These are phyloP conservation scores for Eupithecia vulgata DNA, from an alignment of 2,888 invertebrate species.

Conservation along the genomic window DNA sequence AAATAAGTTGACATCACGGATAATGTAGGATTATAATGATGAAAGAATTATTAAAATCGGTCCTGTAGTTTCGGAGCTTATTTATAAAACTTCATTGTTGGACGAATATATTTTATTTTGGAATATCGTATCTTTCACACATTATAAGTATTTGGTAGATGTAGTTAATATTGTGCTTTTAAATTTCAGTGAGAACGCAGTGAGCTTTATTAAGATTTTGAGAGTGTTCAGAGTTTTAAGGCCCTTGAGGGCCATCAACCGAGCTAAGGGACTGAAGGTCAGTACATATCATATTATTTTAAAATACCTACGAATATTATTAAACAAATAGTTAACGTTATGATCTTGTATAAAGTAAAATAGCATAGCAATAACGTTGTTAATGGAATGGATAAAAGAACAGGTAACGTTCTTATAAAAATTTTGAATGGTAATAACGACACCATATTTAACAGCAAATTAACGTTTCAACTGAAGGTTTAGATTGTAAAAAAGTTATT, in stretches of 20 bases:
- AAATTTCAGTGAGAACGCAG: constrained; percentile 86
- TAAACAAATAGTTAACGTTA: neutral
- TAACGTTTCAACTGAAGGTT: neutral
- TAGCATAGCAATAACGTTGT: neutral
- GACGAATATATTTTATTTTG: too few relatives aligned
- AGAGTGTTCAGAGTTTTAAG: constrained; percentile 97
- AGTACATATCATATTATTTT: constrained; percentile 58
- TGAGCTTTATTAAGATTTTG: constrained; percentile 99
- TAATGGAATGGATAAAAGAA: neutral
- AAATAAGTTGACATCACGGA: too few relatives aligned
- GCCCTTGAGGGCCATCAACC: constrained; percentile 98
- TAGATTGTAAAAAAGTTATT: neutral
- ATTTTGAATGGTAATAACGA: neutral
- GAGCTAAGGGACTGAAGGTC: constrained; percentile 99
- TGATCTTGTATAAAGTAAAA: neutral
- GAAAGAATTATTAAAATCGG: too few relatives aligned
- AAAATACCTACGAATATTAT: neutral
- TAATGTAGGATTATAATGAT: too few relatives aligned
- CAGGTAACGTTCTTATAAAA: neutral
- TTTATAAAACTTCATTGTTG: too few relatives aligned
- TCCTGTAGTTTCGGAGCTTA: too few relatives aligned
- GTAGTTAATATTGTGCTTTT: neutral
- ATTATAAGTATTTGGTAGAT: too few relatives aligned
- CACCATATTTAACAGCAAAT: neutral
- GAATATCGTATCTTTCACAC: too few relatives aligned